Evolutionary conservation across 2,888 invertebrate genomes (phyloP), one percentile per base, ranked within the genome.

Genomic region (Tinea pellionella): DNA sequence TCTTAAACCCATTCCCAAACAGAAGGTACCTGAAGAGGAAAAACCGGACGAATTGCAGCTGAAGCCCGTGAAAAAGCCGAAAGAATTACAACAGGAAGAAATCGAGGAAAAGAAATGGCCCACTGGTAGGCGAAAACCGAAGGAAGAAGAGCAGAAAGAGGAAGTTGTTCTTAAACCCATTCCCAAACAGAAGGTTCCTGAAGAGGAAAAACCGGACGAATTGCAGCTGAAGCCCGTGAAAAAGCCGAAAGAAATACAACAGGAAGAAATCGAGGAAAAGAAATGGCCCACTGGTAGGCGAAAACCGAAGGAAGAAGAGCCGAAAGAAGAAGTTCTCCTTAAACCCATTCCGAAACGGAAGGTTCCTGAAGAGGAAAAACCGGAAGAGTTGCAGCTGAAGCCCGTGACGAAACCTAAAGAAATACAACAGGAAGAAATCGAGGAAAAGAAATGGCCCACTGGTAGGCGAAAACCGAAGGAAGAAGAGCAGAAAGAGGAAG

Each of bases 1-100:
- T 19, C 72, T 90, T 0, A 89, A 90, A 62, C 89, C 89, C 0
- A 66, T 81, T 30, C 69, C 70, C 9, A 73, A 69, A 64, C 65
- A 63, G 3, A 67, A 63, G 16, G 58, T 13, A 9, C 37, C 60
- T 1, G 67, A 73, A 53, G 75, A 80, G 61, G 77, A 80, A 63
- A 78, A 81, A 63, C 68, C 75, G 0, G 82, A 84, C 67, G 85
- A 89, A 61, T 64, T 69, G 0, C 60, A 64, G 2, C 62, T 66
- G 0, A 67, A 64, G 65, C 71, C 67, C 59, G 59, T 67, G 0
- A 69, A 66, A 11, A 67, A 80, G 75, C 67, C 73, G 66, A 63
- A 77, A 68, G 71, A 74, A n/a, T n/a, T n/a, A n/a, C n/a, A n/a
- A n/a, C n/a, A n/a, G 2, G 65, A 75, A 37, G 75, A 79, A 62